phyloP scores from a whole-genome alignment of 2,888 invertebrate species.

The Cepaea hortensis region DNA sequence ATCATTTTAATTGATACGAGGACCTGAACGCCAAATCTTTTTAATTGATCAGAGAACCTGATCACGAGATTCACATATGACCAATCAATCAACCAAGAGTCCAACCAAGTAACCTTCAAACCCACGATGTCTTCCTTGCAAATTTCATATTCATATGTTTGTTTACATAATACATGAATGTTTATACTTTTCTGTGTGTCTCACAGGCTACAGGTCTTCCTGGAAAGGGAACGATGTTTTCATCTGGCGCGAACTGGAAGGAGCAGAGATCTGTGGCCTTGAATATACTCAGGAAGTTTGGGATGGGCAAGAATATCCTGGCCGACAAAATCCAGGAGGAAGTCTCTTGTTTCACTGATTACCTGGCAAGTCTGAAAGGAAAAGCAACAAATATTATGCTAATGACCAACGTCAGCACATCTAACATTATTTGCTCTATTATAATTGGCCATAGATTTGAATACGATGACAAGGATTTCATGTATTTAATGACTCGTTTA shows the following conservation, averaged over 20 bases:
- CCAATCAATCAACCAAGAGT: too few relatives aligned
- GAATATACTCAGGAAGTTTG: background rate
- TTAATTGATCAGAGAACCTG: too few relatives aligned
- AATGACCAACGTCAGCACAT: background rate
- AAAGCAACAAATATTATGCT: background rate
- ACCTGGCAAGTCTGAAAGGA: background rate
- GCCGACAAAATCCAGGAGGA: constrained; percentile 2
- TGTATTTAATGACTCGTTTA: background rate
- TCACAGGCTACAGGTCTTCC: background rate
- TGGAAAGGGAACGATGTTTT: background rate
- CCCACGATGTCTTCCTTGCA: too few relatives aligned
- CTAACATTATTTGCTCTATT: background rate
- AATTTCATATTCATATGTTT: too few relatives aligned
- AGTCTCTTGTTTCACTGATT: background rate
- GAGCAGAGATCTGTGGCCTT: background rate
- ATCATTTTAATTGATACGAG: too few relatives aligned
- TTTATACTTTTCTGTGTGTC: too few relatives aligned
- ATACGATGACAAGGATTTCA: background rate
- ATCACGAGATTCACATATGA: too few relatives aligned
- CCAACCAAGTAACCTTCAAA: too few relatives aligned
- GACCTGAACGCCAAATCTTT: too few relatives aligned
- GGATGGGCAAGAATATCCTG: background rate
- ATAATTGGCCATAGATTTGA: background rate
- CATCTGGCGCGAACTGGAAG: background rate
- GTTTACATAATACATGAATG: too few relatives aligned